phyloP scores from a whole-genome alignment of 1,140 invertebrate genomes.

The Aphis craccivora region DNA sequence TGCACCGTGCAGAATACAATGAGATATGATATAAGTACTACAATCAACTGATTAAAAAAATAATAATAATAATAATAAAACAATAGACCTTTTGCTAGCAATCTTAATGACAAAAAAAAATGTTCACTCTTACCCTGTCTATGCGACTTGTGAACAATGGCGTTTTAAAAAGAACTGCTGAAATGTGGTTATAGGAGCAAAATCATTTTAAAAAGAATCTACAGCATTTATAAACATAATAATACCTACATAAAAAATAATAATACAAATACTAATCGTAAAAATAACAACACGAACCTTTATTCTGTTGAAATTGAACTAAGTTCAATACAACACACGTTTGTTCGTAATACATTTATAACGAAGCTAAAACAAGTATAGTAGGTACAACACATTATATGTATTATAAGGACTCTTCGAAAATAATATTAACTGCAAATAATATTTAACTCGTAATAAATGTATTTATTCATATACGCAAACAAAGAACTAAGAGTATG shows the following conservation, averaged over 20 bases:
- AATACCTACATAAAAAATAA: neutral
- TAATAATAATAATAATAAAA: neutral
- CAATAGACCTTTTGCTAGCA: conserved; percentile 17
- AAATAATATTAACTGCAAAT: neutral
- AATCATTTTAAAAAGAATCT: neutral
- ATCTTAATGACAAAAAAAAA: neutral
- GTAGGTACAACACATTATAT: neutral
- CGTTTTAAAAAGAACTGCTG: conserved; percentile 12
- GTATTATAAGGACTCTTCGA: neutral
- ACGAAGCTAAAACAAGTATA: neutral
- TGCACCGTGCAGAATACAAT: neutral
- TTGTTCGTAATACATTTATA: neutral
- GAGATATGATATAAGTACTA: conserved; percentile 2
- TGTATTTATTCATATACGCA: neutral
- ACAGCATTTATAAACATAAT: neutral
- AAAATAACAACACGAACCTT: neutral
- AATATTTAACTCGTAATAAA: conserved; percentile 10
- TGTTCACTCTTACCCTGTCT: neutral
- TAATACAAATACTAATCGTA: conserved; percentile 10
- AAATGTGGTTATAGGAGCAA: neutral
- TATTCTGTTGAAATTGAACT: neutral
- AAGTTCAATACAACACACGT: neutral
- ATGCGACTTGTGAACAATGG: neutral
- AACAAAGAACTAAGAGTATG: neutral
- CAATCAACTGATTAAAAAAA: conserved; percentile 7